Evolutionary conservation across 1,140 invertebrate genomes (phyloP), one percentile per base, ranked within the genome.

Genomic region (Nomia melanderi): DNA sequence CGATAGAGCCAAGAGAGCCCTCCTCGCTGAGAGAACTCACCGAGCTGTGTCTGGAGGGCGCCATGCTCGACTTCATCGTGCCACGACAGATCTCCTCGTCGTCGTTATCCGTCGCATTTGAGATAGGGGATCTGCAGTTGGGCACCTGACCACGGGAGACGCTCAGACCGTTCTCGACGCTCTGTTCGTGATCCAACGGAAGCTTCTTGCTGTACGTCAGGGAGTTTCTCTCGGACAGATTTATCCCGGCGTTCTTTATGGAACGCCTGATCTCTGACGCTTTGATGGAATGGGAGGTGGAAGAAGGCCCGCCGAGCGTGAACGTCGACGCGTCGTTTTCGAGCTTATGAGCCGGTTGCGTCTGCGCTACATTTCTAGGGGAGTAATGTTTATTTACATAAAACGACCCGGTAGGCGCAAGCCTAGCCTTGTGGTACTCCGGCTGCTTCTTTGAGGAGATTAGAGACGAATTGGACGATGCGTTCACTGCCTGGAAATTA

Each of bases 1-100:
- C 77, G 11, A 70, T 76, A 6, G 80, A 76, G 2, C 76, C 69
- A 0, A 78, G 60, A 6, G 81, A 66, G 8, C 71, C 50, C 2
- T 76, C 77, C 11, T 82, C 73, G 23, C 47, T 79, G 9, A 74
- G 29, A 0, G 82, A 80, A 29, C 64, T 83, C 9, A 25, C 44
- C 0, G 77, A 80, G 36, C 73, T 84, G 9, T 80, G 77, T 0
- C 73, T 74, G 6, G 64, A 79, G 11, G 63, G 69, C 11, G 62
- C 31, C 2, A 67, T 36, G 4, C 64, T 82, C 0, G 47, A 66
- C 39, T 82, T 83, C 14, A 27, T 25, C 0, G 50, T 29, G 3
- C n/a, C 62, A 33, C 65, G 64, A 25, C 50, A 79, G 0, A 36
- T 8, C 17, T 66, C 29, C 1, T 79, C 77, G 3, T 82, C 80